A percentile compares a stretch with the other conserved stretches of the same genome.
Conservation (phyloP, 2,113 vertebrate species). For the Eublepharis macularius region DNA sequence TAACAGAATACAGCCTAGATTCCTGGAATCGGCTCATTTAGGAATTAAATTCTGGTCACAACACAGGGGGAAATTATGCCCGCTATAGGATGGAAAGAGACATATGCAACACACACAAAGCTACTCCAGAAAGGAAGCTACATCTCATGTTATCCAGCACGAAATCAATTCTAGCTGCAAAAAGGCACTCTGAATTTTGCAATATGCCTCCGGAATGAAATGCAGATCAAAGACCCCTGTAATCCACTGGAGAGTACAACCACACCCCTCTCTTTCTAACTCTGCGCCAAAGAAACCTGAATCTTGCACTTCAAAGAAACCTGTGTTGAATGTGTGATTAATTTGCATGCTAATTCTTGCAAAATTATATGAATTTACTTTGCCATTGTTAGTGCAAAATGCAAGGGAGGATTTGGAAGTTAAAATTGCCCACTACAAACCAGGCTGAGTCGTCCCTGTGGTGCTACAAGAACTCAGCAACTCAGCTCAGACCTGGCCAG, state of each 20-base stretch:
- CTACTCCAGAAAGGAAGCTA: rapidly evolving
- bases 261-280: neutral
- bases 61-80: rapidly evolving
- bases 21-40: neutral
- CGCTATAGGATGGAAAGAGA: no score
- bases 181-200: rapidly evolving
- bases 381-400: neutral
- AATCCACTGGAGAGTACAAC: neutral
- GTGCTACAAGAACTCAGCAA: no score
- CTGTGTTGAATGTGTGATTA: neutral
- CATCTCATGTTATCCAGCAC: rapidly evolving
- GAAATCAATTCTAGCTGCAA: neutral
- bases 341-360: neutral
- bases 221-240: rapidly evolving
- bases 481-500: no score
- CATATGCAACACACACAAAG: neutral
- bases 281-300: neutral
- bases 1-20: neutral
- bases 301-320: neutral
- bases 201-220: neutral
- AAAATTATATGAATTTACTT: neutral
- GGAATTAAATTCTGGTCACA: neutral
- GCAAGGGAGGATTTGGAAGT: no score
- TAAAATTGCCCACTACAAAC: no score
- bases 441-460: no score